Percentiles rank a stretch among this genome's conserved stretches.
phyloP scores from a whole-genome alignment of 2,888 invertebrate genomes.

The Spisula subtruncata region DNA sequence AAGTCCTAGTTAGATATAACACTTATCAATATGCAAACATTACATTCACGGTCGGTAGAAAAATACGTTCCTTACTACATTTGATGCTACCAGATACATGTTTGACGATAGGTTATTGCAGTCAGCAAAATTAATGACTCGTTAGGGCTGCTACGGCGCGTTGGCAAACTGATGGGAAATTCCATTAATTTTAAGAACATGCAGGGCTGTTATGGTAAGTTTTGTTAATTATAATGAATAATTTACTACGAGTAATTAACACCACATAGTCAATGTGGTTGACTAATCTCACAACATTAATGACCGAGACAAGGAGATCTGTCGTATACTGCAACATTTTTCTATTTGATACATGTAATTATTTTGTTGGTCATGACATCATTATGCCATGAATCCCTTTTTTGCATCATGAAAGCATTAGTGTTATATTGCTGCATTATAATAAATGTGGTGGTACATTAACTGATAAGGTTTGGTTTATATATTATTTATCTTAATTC shows the following conservation, averaged over 20 bases:
- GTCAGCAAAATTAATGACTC: not conserved
- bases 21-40: too few relatives aligned
- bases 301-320: not conserved
- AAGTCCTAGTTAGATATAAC: too few relatives aligned
- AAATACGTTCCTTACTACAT: not conserved
- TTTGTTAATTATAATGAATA: slow-evolving; percentile 24
- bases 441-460: too few relatives aligned
- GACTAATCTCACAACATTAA: not conserved
- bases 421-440: too few relatives aligned
- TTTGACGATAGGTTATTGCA: not conserved
- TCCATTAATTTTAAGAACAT: slow-evolving; percentile 8
- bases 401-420: too few relatives aligned
- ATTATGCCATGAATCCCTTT: too few relatives aligned
- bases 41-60: too few relatives aligned
- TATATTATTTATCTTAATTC: too few relatives aligned
- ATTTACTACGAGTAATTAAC: not conserved
- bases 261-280: not conserved
- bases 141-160: not conserved
- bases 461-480: too few relatives aligned
- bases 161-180: not conserved
- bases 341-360: too few relatives aligned
- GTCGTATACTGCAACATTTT: too few relatives aligned
- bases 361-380: too few relatives aligned
- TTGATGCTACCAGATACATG: not conserved
- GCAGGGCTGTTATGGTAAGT: not conserved